Percentiles rank a stretch among this genome's conserved stretches.
Evolutionary conservation across 1,140 invertebrate genomes (phyloP).

Genomic region (Tachypleus tridentatus): DNA sequence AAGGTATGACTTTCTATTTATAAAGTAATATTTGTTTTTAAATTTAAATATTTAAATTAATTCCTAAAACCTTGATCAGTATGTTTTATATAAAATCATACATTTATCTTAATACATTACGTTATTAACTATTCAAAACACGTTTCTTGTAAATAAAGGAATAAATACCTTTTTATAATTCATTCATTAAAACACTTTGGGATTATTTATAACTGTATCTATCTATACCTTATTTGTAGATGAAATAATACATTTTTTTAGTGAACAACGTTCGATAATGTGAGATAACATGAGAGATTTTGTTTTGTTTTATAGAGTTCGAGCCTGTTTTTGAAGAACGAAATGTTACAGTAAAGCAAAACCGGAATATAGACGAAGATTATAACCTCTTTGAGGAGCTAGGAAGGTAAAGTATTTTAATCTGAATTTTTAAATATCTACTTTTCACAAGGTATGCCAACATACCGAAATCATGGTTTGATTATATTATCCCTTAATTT

Average conservation of each 20-base stretch:
- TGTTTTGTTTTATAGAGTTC: conserved; percentile 7
- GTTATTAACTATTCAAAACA: too few relatives aligned
- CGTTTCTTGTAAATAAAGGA: not conserved
- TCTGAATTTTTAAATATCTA: conserved; percentile 1
- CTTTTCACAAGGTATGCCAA: not conserved
- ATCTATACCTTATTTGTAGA: too few relatives aligned
- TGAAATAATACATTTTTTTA: not conserved
- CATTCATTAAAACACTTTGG: not conserved
- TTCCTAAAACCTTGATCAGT: not conserved
- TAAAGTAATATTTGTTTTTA: not conserved
- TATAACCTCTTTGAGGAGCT: conserved; percentile 20
- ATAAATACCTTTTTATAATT: not conserved
- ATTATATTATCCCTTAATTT: not conserved
- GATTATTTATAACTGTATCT: not conserved
- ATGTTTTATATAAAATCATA: not conserved
- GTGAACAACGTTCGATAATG: not conserved
- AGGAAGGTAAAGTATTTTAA: conserved; percentile 16
- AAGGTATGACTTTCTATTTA: not conserved
- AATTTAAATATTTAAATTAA: not conserved
- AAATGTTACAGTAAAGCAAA: conserved; percentile 18
- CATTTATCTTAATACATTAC: conserved; percentile 1
- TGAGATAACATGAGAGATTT: conserved; percentile 2
- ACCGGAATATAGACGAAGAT: conserved; percentile 18
- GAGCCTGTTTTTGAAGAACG: conserved; percentile 19
- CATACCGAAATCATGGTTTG: not conserved